phyloP scores from a whole-genome alignment of 2,113 vertebrate species.

The Pangasianodon hypophthalmus region DNA sequence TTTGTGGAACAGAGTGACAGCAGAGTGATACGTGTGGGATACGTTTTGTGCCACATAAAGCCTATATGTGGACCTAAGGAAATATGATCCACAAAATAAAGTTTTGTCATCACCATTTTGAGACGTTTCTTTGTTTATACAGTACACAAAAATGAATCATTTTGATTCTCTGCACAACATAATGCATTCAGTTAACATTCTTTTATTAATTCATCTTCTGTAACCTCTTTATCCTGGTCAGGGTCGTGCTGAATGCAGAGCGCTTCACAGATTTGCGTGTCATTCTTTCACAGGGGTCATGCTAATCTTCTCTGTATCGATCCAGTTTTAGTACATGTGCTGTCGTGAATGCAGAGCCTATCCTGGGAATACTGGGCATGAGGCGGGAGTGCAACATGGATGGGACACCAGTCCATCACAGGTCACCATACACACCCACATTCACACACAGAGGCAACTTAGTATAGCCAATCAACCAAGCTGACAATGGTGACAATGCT shows the following conservation, averaged over 20 bases:
- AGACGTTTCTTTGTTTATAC: no score
- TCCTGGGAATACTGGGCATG: background rate
- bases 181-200: background rate
- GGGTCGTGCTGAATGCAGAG: background rate
- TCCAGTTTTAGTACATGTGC: no score
- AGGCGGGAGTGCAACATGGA: no score
- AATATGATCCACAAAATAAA: no score
- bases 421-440: background rate
- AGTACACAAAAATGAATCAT: background rate
- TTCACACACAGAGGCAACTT: background rate
- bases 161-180: background rate
- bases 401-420: background rate
- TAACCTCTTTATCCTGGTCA: background rate
- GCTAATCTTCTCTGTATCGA: no score
- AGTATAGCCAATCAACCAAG: background rate
- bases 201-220: background rate
- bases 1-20: background rate
- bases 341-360: background rate
- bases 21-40: background rate
- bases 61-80: no score
- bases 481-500: no score
- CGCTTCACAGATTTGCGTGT: no score
- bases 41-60: no score
- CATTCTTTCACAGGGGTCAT: no score
- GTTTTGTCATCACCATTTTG: no score